Conservation (phyloP, 2,888 invertebrate species). For the Cylindroiulus punctatus region DNA sequence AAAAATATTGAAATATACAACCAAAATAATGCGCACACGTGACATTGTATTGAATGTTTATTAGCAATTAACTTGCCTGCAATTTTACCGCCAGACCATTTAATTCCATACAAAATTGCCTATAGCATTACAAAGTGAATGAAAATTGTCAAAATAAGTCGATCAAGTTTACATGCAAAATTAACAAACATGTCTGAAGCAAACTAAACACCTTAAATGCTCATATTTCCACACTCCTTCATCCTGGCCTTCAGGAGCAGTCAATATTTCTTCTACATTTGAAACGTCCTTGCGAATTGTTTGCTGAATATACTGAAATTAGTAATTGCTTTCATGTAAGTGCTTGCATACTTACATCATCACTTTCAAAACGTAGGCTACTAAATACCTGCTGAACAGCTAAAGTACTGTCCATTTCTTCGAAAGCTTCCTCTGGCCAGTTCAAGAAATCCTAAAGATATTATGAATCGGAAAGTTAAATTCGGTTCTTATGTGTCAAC, state of each 20-base stretch:
- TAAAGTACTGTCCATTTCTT: slow-evolving; percentile 99
- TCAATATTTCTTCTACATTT: slow-evolving; percentile 92
- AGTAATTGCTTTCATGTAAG: neutral
- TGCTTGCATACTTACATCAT: neutral
- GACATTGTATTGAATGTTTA: no score
- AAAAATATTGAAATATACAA: no score
- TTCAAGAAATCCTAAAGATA: slow-evolving; percentile 98
- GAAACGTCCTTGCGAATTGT: slow-evolving; percentile 91
- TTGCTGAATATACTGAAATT: slow-evolving; percentile 87
- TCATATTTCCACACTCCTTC: slow-evolving; percentile 99
- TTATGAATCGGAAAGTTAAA: no score
- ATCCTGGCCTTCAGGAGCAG: slow-evolving; percentile 96
- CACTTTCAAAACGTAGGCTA: neutral
- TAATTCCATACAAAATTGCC: slow-evolving; percentile 99
- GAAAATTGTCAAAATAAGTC: no score
- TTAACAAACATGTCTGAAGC: neutral
- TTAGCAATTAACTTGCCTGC: slow-evolving; percentile 76
- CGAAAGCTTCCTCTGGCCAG: slow-evolving; percentile 98
- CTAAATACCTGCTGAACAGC: slow-evolving; percentile 87
- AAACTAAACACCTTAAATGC: slow-evolving; percentile 79
- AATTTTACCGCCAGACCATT: slow-evolving; percentile 97
- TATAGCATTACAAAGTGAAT: slow-evolving; percentile 63
- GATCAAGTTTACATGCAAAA: neutral
- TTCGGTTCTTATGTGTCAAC: no score
- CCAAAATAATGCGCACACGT: no score